Evolutionary conservation across 1,140 invertebrate species (phyloP), one percentile per base, ranked within the genome.

Genomic region (Brachionus rubens): DNA sequence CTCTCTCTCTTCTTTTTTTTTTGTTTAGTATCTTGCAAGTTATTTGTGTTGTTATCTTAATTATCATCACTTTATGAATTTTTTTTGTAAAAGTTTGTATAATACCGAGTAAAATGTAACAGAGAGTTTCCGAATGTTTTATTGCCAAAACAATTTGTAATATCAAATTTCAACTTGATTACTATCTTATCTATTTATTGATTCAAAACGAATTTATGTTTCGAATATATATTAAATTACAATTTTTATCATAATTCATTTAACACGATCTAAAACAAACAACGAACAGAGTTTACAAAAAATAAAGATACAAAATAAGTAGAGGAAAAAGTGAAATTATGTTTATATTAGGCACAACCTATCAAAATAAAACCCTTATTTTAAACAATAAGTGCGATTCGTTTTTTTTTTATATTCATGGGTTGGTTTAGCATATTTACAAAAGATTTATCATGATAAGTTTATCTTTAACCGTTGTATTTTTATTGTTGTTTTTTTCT

Each of bases 291-390:
- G 52, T 54, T 54, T 54, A 54, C 52, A 54, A 54, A 54, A 33
- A 54, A 36, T 59, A 59, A 59, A 59, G 54, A 59, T 59, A 59
- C 54, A 59, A 59, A 36, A 59, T 33, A 59, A 28, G 16, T 33
- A 59, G 36, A 59, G 54, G 54, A 59, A 59, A 30, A 59, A 30
- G 33, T 16, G 36, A 59, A 59, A 33, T 59, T 33, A 59, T 59
- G 33, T 59, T 36, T 59, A 16, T 59, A 16, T 59, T 59, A 36
- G 52, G 33, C 16, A 54, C 12, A 59, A 30, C 54, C 30, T 33
- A 59, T 10, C 54, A 59, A 59, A 16, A 59, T 59, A 33, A 59
- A 59, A 28, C 54, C 52, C 24, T 54, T 59, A 33, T 33, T 33
- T n/a, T 36, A 16, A 59, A 33, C 14, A 26, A 36, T 59, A 59